phyloP scores from a whole-genome alignment of 92 coral and sea anemone genomes.

The Scolanthus callimorphus region DNA sequence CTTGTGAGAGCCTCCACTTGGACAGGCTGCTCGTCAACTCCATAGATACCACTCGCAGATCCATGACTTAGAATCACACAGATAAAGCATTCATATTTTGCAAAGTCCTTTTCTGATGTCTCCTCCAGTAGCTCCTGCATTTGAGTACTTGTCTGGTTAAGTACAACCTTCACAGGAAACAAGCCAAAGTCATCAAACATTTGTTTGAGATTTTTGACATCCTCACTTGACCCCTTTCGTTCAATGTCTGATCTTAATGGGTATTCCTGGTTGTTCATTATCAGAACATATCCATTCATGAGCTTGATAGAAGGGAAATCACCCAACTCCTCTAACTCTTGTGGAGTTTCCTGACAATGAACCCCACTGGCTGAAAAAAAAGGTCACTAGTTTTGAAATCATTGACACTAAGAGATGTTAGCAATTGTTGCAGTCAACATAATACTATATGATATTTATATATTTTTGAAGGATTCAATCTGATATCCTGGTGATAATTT shows the following conservation, averaged over 20 bases:
- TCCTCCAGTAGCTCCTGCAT: conserved; percentile 45
- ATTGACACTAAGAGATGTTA: no score
- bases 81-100: conserved; percentile 70
- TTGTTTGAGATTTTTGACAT: conserved; percentile 38
- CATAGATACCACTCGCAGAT: conserved; percentile 58
- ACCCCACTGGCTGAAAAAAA: no score
- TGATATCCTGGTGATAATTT: no score
- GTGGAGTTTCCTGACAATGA: conserved; percentile 49
- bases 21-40: conserved; percentile 59
- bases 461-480: no score
- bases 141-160: conserved; percentile 41
- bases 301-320: conserved; percentile 20
- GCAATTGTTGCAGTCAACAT: no score
- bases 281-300: conserved; percentile 70
- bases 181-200: conserved; percentile 67
- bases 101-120: conserved; percentile 65
- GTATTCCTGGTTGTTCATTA: conserved; percentile 66
- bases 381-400: no score
- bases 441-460: no score
- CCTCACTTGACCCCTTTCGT: conserved; percentile 70
- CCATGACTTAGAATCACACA: conserved; percentile 94
- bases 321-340: conserved; percentile 7
- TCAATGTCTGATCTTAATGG: conserved; percentile 30
- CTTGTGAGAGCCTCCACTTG: conserved; percentile 72
- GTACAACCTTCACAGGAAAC: background rate